Conservation (phyloP, 2,797 vertebrate genomes). For the Smutsia gigantea region DNA sequence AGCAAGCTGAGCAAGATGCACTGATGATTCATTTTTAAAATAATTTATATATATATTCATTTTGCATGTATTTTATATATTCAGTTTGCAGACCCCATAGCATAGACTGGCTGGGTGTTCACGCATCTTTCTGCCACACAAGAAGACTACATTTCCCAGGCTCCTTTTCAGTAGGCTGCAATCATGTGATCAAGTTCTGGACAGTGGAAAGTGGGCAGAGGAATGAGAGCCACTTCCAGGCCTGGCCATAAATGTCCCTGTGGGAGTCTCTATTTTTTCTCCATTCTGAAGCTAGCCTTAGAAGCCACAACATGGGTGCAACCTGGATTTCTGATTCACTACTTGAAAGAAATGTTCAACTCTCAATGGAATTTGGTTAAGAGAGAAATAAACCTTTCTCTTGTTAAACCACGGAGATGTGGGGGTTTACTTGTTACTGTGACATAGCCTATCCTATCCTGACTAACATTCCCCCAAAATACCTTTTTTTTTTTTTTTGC, state of each 20-base stretch:
- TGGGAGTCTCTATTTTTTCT: background rate
- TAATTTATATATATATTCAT: background rate
- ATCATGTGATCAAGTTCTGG: background rate
- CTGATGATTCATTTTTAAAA: background rate
- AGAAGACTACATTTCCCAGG: conserved; percentile 43
- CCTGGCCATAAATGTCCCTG: background rate
- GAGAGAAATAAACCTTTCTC: background rate
- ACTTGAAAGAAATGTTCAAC: background rate
- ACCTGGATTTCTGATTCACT: background rate
- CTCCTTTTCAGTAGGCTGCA: background rate
- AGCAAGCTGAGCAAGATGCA: background rate
- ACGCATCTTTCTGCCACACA: too few species aligned
- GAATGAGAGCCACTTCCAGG: background rate
- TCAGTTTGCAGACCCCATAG: background rate
- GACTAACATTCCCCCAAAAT: background rate
- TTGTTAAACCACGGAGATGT: background rate
- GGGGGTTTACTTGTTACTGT: background rate
- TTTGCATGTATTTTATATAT: background rate
- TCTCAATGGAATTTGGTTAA: background rate
- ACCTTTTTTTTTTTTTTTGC: background rate
- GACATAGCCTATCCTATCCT: too few species aligned
- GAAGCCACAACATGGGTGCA: too few species aligned
- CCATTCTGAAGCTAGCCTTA: background rate
- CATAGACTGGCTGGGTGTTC: too few species aligned
- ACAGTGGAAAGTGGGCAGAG: background rate